Evolutionary conservation across 53 echinoderm and acorn worm species (phyloP).

Genomic region (Apostichopus leukothele): DNA sequence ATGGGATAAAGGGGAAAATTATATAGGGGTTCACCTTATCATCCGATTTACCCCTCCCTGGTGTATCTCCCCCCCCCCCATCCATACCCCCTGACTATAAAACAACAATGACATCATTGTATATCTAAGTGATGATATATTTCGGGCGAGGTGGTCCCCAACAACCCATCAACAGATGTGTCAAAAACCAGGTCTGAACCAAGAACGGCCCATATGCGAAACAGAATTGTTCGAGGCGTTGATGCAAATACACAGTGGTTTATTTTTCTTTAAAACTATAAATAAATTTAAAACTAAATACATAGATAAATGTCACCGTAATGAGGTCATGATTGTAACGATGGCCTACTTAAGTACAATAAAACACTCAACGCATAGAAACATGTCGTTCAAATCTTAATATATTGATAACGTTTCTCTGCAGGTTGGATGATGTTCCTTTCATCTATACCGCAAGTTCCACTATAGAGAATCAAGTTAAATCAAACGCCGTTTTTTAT

Average conservation of each 20-base stretch:
- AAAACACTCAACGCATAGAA: constrained; percentile 23
- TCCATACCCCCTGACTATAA: too few species aligned
- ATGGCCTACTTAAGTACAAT: constrained; percentile 9
- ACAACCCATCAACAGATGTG: not conserved
- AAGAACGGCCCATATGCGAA: not conserved
- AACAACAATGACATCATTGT: too few species aligned
- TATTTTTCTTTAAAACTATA: not conserved
- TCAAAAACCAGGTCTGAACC: not conserved
- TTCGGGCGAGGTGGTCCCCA: too few species aligned
- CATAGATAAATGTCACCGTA: not conserved
- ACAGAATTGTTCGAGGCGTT: not conserved
- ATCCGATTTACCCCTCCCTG: too few species aligned
- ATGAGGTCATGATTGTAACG: constrained; percentile 18
- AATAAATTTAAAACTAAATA: not conserved
- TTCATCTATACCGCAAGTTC: not conserved
- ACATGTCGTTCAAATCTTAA: constrained; percentile 9
- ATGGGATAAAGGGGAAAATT: too few species aligned
- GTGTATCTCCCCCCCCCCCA: too few species aligned
- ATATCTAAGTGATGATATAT: too few species aligned
- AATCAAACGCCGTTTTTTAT: too few species aligned
- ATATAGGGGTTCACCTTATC: too few species aligned
- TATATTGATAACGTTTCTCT: not conserved
- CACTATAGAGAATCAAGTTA: not conserved
- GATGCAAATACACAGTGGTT: constrained; percentile 11
- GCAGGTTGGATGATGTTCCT: not conserved